Evolutionary conservation across 2,113 vertebrate genomes (phyloP).

Genomic region (Dasypus novemcinctus): DNA sequence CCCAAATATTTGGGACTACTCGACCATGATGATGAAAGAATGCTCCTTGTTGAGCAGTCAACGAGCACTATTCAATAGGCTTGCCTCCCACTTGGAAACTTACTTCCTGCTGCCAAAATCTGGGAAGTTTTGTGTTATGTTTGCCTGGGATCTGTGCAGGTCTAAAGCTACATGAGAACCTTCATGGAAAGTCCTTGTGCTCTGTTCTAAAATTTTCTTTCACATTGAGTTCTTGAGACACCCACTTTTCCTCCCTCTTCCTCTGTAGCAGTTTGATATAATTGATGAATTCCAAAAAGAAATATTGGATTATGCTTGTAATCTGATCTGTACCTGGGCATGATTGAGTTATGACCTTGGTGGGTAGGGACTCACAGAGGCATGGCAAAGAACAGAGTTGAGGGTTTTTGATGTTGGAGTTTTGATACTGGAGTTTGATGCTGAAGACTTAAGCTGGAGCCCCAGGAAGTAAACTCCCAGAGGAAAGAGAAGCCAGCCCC

Average conservation of each 20-base stretch:
- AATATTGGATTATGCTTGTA: too few species aligned
- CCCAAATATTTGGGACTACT: neutral
- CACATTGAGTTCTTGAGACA: neutral
- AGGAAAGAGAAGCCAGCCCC: too few species aligned
- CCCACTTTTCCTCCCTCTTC: neutral
- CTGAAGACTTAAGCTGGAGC: too few species aligned
- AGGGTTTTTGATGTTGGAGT: too few species aligned
- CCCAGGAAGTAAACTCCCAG: too few species aligned
- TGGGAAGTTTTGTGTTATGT: neutral
- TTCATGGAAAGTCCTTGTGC: neutral
- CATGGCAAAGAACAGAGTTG: too few species aligned
- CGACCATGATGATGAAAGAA: neutral
- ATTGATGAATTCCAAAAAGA: too few species aligned
- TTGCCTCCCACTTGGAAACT: neutral
- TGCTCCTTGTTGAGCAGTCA: neutral
- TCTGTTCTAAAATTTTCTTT: neutral
- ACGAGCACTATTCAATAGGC: neutral
- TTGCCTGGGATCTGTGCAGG: neutral
- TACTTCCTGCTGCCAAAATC: neutral
- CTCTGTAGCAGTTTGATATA: too few species aligned
- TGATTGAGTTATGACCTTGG: too few species aligned
- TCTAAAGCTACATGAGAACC: neutral
- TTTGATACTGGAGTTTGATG: too few species aligned
- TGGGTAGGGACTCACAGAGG: too few species aligned
- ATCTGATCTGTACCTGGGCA: too few species aligned